These are phyloP conservation scores for Dromococcyx pavoninus DNA, from an alignment of 2,797 vertebrate genomes.

Conservation along the genomic window DNA sequence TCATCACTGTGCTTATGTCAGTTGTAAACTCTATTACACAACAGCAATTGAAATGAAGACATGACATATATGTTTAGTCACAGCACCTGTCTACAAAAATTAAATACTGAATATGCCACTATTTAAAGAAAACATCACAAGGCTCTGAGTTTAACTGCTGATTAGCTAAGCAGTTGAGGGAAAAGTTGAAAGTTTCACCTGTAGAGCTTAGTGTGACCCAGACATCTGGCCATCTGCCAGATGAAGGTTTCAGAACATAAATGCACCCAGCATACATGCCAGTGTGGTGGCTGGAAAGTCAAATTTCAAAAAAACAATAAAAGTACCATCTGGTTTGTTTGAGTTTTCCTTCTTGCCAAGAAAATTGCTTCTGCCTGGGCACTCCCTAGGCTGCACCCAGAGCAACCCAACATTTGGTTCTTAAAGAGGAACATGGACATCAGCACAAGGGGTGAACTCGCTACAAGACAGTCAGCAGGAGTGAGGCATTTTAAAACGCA, in stretches of 20 bases:
- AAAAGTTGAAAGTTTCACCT: neutral
- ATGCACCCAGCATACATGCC: rapidly evolving
- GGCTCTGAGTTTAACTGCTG: neutral
- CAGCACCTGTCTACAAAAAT: neutral
- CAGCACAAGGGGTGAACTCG: rapidly evolving
- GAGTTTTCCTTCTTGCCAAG: neutral
- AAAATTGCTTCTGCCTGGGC: neutral
- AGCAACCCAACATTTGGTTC: neutral
- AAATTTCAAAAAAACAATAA: neutral
- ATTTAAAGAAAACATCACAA: neutral
- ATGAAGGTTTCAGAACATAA: neutral
- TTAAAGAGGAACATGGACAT: neutral
- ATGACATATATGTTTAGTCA: constrained; percentile 23
- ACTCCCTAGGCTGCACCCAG: neutral
- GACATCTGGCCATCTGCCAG: neutral
- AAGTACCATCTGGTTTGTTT: neutral
- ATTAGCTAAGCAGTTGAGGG: neutral
- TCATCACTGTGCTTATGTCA: neutral
- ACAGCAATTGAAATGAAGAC: constrained; percentile 33
- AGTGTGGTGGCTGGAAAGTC: neutral
- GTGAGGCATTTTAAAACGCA: neutral
- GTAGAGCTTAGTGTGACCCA: neutral
- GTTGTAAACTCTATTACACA: constrained; percentile 27
- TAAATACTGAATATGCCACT: neutral
- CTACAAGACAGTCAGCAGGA: neutral